Evolutionary conservation across 2,113 vertebrate genomes (phyloP), one percentile per base, ranked within the genome.

Genomic region (Peromyscus leucopus): DNA sequence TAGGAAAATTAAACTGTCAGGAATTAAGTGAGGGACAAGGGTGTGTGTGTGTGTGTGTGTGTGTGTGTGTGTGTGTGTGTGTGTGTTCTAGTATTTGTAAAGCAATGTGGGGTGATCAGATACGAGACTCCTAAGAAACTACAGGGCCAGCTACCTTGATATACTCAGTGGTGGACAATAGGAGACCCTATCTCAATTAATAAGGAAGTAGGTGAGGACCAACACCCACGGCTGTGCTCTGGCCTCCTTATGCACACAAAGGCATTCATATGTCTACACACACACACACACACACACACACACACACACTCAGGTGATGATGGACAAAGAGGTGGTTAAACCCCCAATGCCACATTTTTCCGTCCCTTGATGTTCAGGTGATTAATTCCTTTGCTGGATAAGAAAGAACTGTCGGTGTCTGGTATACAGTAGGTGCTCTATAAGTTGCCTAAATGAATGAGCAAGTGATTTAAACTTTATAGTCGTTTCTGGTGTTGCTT

Each of bases 401-500:
- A 76, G 61, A 59, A 82, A 48, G 69, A 57, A 19, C 26, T 11
- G 15, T 24, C 7, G 28, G 36, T 63, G 8, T 46, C 22, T 36
- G 22, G 61, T 51, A 19, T 36, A 33, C 39, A 59, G 74, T 2
- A 59, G 42, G 22, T 13, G 0, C 46, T 71, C 31, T 8, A 21
- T 63, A n/a, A 55, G 31, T 0, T 42, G 1, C 19, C 36, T 87
- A 13, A 10, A 31, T 13, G 13, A 21, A 51, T 4, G 12, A 36
- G 31, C 4, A 36, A 21, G 7, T 31, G 31, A 36, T 6, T 36
- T 26, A 5, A 67, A 63, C 28, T 8, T 36, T 1, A 24, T 2
- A 0, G 12, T 3, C 65, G 8, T 55, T 1, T 7, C 75, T 7
- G 7, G 39, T 26, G 17, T 75, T 24, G 33, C 0, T 19, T 6